These are phyloP conservation scores for Crenichthys baileyi DNA, from an alignment of 2,797 vertebrate species.

Conservation along the genomic window DNA sequence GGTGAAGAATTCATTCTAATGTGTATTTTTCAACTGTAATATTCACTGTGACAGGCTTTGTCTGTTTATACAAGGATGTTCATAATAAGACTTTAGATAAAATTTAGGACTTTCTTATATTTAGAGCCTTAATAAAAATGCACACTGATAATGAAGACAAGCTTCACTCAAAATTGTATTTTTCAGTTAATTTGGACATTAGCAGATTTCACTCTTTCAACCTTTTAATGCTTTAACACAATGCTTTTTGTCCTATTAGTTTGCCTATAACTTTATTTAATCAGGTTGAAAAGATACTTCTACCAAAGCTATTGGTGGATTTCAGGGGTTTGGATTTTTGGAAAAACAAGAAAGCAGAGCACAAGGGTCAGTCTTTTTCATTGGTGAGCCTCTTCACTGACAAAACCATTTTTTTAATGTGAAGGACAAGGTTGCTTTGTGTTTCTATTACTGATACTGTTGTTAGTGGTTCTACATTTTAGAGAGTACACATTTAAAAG, in stretches of 20 bases:
- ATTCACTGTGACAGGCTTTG: constrained; percentile 69
- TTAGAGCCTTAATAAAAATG: constrained; percentile 70
- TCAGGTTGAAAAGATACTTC: constrained; percentile 41
- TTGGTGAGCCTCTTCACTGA: constrained; percentile 28
- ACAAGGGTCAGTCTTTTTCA: constrained; percentile 30
- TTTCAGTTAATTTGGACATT: constrained; percentile 9
- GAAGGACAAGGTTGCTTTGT: constrained; percentile 27
- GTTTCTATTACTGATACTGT: constrained; percentile 2
- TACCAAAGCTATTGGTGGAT: constrained; percentile 13
- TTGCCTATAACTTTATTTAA: constrained; percentile 55
- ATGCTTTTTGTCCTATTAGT: constrained; percentile 14
- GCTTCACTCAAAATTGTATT: constrained; percentile 9
- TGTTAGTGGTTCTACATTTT: constrained; percentile 19
- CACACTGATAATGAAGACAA: constrained; percentile 25
- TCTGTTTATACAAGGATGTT: constrained; percentile 70
- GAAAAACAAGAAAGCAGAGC: constrained; percentile 10
- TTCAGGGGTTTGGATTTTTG: constrained; percentile 34
- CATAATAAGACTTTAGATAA: constrained; percentile 73
- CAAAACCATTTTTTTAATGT: constrained; percentile 23
- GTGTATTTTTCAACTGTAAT: constrained; percentile 73
- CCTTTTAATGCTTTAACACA: constrained; percentile 24
- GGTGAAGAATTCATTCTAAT: constrained; percentile 74
- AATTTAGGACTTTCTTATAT: constrained; percentile 70
- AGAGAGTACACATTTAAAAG: constrained; percentile 22
- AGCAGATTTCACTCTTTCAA: constrained; percentile 14